Evolutionary conservation across 2,888 invertebrate species (phyloP).

Genomic region (Andricus curvator): DNA sequence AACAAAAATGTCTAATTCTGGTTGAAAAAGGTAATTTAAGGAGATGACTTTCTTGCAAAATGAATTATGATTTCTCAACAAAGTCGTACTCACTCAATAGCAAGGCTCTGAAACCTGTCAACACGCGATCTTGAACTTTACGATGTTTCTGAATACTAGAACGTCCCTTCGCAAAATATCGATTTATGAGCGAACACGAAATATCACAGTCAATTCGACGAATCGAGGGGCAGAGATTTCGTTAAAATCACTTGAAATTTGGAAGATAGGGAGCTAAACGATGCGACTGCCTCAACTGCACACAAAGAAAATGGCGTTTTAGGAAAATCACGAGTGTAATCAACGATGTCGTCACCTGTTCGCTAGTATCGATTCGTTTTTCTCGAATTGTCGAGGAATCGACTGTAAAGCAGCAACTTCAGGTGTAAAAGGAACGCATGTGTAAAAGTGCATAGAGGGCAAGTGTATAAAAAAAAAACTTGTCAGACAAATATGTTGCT

Average conservation of each 20-base stretch:
- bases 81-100: constrained; percentile 4
- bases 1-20: background rate
- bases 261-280: constrained; percentile 55
- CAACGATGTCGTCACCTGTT: constrained; percentile 69
- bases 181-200: background rate
- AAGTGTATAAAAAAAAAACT: background rate
- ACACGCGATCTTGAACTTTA: constrained; percentile 42
- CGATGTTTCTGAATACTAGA: background rate
- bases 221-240: constrained; percentile 43
- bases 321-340: constrained; percentile 67
- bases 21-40: background rate
- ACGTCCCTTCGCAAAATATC: constrained; percentile 8
- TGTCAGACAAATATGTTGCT: background rate
- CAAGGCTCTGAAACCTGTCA: constrained; percentile 48
- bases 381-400: background rate
- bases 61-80: background rate
- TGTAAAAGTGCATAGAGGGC: background rate
- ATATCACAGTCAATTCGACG: constrained; percentile 9
- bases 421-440: background rate
- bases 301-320: constrained; percentile 72
- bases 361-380: background rate
- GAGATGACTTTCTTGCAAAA: background rate
- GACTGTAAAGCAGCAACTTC: background rate
- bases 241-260: constrained; percentile 57
- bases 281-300: constrained; percentile 61